Base-by-base conservation (phyloP, 2,797 vertebrate genomes). In the Lophotriccus pileatus region DNA sequence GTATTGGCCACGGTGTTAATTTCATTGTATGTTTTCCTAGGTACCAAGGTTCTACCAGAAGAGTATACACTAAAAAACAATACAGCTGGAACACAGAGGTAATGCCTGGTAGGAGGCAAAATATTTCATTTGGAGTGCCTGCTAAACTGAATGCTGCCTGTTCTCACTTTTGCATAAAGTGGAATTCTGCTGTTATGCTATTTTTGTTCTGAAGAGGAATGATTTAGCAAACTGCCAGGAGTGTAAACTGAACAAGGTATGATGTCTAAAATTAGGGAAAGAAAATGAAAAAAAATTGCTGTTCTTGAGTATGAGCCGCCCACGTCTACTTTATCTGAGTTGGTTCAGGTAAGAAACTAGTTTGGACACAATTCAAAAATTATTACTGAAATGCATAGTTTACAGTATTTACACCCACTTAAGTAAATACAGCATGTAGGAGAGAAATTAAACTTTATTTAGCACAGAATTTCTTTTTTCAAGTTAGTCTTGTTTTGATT, bases 201-300 rank as follows among this genome's bases (percentile, higher is more conserved):
- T 63, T 94, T 93, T 90, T 84, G 4, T 78, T 84, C 53, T 81
- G 53, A 86, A 84, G 62, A 68, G 78, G 20, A 92, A 82, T 55
- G 36, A 49, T 79, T 87, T 94, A 69, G 34, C 72, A 70, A 56
- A 41, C n/a, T 93, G 67, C 70, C 44, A 89, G 16, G n/a, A 8
- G 4, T 75, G 18, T 74, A 87, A 95, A 84, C 41, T 62, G 60
- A 70, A 58, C n/a, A 87, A 91, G 53, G 49, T 78, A 16, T 63
- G 41, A 70, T 85, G 56, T 56, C 59, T 82, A 64, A 92, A 91
- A 79, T 89, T 74, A 89, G 73, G 50, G 62, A 50, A 83, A 58
- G 72, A 91, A 88, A 96, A 74, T 74, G 28, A 85, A 41, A 94
- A 94, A 39, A 84, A 87, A 60, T 53, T 68, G 15, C 27, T 83